Conservation (phyloP, 1,140 invertebrate species). For the Ceratosolen fusciceps region DNA sequence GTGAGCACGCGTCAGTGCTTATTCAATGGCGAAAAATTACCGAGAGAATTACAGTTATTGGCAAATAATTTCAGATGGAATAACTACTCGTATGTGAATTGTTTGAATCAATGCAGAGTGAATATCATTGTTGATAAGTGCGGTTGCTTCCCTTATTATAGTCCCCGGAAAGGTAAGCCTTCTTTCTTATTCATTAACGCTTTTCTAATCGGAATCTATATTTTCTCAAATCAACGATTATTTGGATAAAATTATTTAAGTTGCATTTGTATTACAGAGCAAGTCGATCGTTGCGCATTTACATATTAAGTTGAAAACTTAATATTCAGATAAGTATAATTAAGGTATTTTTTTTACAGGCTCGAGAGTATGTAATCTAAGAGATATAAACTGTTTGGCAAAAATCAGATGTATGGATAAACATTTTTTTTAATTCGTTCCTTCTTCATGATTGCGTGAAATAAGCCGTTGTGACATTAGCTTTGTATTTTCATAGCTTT, state of each 20-base stretch:
- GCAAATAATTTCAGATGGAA: slow-evolving; percentile 45
- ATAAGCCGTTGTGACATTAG: neutral
- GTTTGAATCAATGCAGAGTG: slow-evolving; percentile 74
- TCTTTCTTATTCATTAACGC: too few species aligned
- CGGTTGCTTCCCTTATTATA: slow-evolving; percentile 75
- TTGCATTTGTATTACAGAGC: too few species aligned
- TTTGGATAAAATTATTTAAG: too few species aligned
- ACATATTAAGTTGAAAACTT: too few species aligned
- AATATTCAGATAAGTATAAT: too few species aligned
- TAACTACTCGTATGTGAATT: slow-evolving; percentile 77
- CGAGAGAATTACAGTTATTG: slow-evolving; percentile 58
- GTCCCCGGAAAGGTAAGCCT: slow-evolving; percentile 69
- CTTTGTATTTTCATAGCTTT: slow-evolving; percentile 45
- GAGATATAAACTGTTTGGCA: slow-evolving; percentile 68
- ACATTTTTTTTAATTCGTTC: neutral
- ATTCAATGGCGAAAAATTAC: slow-evolving; percentile 71
- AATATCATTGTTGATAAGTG: slow-evolving; percentile 68
- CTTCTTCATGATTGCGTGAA: neutral
- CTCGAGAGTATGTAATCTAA: slow-evolving; percentile 68
- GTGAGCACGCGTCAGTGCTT: slow-evolving; percentile 73
- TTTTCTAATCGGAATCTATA: too few species aligned
- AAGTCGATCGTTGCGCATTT: too few species aligned
- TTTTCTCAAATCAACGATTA: too few species aligned
- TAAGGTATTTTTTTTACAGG: slow-evolving; percentile 46
- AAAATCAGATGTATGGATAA: slow-evolving; percentile 58